These are phyloP conservation scores for Pollachius pollachius DNA, from an alignment of 2,113 vertebrate genomes.

Conservation along the genomic window DNA sequence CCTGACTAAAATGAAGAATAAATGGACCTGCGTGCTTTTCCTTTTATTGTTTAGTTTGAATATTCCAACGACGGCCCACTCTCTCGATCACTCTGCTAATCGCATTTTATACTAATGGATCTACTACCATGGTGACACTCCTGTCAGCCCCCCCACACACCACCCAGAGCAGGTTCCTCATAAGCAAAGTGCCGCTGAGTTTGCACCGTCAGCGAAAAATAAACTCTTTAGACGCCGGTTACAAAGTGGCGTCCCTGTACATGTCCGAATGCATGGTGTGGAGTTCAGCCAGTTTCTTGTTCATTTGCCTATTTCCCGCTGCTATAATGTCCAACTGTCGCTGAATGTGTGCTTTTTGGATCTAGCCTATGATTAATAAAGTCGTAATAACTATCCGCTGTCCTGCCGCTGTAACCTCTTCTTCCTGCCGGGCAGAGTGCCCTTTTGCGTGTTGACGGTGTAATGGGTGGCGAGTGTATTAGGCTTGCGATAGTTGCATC, in stretches of 20 bases:
- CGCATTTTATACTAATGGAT: too few relatives aligned
- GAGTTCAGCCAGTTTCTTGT: constrained; percentile 64
- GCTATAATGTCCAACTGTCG: constrained; percentile 76
- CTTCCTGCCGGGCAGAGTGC: background rate
- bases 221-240: constrained; percentile 32
- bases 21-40: constrained; percentile 62
- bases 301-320: constrained; percentile 63
- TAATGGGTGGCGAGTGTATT: too few relatives aligned
- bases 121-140: too few relatives aligned
- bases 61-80: too few relatives aligned
- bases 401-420: constrained; percentile 37
- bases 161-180: constrained; percentile 25
- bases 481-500: too few relatives aligned
- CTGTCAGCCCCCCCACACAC: background rate
- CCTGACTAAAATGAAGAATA: constrained; percentile 65
- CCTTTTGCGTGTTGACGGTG: too few relatives aligned
- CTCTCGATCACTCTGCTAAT: too few relatives aligned
- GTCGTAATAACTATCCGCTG: constrained; percentile 57
- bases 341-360: constrained; percentile 78
- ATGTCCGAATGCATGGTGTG: constrained; percentile 72
- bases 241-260: constrained; percentile 42
- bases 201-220: constrained; percentile 30
- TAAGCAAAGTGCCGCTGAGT: constrained; percentile 50
- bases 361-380: constrained; percentile 76
- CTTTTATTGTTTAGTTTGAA: constrained; percentile 38